A percentile compares a stretch with the other conserved stretches of the same genome.
Conservation (phyloP, 2,888 invertebrate genomes). For the Nemurella pictetii region DNA sequence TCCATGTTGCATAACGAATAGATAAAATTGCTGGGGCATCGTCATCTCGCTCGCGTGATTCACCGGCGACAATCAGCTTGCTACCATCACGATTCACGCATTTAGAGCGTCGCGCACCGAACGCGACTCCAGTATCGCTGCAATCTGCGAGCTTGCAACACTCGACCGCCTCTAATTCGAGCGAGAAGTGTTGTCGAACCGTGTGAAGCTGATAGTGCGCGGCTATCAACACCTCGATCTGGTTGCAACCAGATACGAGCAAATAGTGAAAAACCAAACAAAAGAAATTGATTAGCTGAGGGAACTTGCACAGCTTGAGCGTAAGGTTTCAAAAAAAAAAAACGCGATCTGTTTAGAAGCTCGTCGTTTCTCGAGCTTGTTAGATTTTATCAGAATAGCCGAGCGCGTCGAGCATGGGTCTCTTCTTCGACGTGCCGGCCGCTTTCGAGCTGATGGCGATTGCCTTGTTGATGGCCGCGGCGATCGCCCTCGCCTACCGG, state of each 20-base stretch:
- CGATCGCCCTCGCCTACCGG: slow-evolving; percentile 24
- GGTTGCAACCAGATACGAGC: not conserved
- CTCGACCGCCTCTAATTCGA: not conserved
- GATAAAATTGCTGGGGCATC: not conserved
- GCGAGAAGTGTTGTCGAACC: not conserved
- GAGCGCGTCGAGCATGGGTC: too few relatives aligned
- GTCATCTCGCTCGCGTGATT: not conserved
- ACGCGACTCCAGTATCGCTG: not conserved
- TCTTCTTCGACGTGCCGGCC: not conserved
- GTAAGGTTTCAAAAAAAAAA: too few relatives aligned
- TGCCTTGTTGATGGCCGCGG: not conserved
- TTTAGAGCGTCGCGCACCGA: not conserved
- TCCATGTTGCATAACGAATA: not conserved
- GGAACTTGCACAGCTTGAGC: not conserved
- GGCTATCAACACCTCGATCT: not conserved
- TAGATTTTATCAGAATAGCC: not conserved
- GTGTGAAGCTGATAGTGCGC: not conserved
- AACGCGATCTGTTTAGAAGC: not conserved
- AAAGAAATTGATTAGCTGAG: not conserved
- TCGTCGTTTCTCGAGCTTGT: not conserved
- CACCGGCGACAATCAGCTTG: not conserved
- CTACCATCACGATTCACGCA: not conserved
- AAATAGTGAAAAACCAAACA: not conserved
- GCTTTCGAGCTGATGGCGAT: not conserved
- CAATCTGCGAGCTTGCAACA: not conserved